phyloP scores from a whole-genome alignment of 64 coral and sea anemone species.

The Acropora yongei region DNA sequence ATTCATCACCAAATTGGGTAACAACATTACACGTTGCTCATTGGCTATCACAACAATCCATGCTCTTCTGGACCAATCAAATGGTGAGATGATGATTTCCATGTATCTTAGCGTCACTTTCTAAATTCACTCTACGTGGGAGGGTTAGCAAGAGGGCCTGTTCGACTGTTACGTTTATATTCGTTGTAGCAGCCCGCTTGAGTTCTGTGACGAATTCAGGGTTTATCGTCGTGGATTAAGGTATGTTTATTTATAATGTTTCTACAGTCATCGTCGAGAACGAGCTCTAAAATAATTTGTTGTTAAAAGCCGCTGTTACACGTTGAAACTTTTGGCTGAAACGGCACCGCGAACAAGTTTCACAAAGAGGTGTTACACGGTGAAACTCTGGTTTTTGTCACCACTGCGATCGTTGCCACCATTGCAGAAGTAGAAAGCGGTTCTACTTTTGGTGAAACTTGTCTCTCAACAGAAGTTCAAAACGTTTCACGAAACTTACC shows the following conservation, averaged over 20 bases:
- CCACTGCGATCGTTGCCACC: neutral
- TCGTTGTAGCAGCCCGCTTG: neutral
- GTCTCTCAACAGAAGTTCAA: too few species aligned
- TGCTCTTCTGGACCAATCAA: neutral
- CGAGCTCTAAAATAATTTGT: neutral
- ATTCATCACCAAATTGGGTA: too few species aligned
- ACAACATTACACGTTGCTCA: neutral
- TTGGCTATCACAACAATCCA: slow-evolving; percentile 5
- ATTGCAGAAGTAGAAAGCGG: too few species aligned
- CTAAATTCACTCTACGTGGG: neutral
- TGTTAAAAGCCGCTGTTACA: neutral
- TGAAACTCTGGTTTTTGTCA: too few species aligned
- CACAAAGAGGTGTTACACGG: too few species aligned
- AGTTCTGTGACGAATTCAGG: neutral
- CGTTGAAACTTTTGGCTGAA: neutral
- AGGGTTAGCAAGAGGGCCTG: neutral
- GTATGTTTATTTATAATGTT: neutral
- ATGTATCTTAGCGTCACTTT: neutral
- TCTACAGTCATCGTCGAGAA: neutral
- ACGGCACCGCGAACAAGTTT: neutral
- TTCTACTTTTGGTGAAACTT: too few species aligned
- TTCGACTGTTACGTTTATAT: neutral
- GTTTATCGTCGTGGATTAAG: neutral
- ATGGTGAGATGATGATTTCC: neutral
- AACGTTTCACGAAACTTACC: too few species aligned